phyloP scores from a whole-genome alignment of 2,888 invertebrate species.

The Quadriops clusia region DNA sequence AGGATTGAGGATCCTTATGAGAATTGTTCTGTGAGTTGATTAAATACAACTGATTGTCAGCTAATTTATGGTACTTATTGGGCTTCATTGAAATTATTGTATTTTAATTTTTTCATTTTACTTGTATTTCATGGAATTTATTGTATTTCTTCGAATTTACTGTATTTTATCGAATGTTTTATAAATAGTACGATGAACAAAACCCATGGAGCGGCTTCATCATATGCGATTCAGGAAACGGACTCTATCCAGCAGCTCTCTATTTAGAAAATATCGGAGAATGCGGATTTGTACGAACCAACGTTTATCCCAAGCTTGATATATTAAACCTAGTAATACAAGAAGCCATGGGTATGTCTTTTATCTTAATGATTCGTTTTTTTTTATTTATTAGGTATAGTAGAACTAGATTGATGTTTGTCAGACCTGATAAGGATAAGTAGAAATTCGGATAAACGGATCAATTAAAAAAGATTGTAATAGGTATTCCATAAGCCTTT shows the following conservation, averaged over 20 bases:
- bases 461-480: no score
- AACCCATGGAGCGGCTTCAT: slow-evolving; percentile 54
- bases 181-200: slow-evolving; percentile 5
- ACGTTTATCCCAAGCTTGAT: slow-evolving; percentile 43
- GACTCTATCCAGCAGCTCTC: slow-evolving; percentile 63
- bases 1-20: slow-evolving; percentile 18
- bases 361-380: no score
- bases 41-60: slow-evolving; percentile 1
- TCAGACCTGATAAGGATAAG: no score
- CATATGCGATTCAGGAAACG: slow-evolving; percentile 49
- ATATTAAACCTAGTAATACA: slow-evolving; percentile 42
- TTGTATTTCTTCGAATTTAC: neutral
- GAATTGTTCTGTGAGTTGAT: slow-evolving; percentile 16
- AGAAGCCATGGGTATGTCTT: slow-evolving; percentile 38
- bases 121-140: no score
- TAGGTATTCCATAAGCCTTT: no score
- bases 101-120: no score
- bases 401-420: no score
- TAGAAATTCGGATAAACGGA: no score
- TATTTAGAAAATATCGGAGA: slow-evolving; percentile 45
- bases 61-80: slow-evolving; percentile 5
- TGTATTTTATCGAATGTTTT: neutral
- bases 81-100: no score
- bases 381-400: no score
- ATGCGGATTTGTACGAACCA: slow-evolving; percentile 40